Percentiles rank a stretch among this genome's conserved stretches.
Evolutionary conservation across 37 sponge, comb jelly and placozoan species (phyloP).

Genomic region (Lycopodina hypogea): DNA sequence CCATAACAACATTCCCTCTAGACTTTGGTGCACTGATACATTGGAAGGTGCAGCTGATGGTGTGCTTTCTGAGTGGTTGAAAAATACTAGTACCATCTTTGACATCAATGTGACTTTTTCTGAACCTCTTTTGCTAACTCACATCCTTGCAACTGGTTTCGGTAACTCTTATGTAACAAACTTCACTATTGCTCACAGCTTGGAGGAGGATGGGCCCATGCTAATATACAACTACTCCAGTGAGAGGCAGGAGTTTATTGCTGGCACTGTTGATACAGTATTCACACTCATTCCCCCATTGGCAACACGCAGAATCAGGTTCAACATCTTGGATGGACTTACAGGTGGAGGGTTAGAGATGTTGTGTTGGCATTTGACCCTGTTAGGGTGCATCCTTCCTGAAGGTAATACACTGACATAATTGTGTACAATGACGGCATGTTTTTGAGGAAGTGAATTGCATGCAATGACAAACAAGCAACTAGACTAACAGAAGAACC

Average conservation of each 20-base stretch:
- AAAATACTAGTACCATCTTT: not conserved
- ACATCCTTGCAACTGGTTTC: conserved; percentile 12
- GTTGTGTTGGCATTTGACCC: conserved; percentile 35
- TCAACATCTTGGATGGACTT: conserved; percentile 15
- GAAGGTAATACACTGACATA: not conserved
- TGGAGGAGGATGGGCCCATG: not conserved
- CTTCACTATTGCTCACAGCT: conserved; percentile 16
- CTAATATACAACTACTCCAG: not conserved
- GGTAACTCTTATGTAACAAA: conserved; percentile 22
- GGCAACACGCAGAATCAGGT: not conserved
- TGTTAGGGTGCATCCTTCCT: conserved; percentile 15
- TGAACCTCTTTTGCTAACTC: conserved; percentile 25
- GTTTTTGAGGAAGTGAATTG: too few species aligned
- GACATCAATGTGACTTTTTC: conserved; percentile 34
- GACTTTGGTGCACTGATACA: conserved; percentile 23
- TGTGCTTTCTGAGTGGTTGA: not conserved
- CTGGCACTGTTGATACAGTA: conserved; percentile 10
- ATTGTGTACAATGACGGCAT: not conserved
- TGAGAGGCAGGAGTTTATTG: not conserved
- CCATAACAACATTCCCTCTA: conserved; percentile 20
- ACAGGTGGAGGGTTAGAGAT: not conserved
- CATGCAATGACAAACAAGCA: too few species aligned
- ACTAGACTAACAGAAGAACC: too few species aligned
- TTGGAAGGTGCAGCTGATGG: not conserved
- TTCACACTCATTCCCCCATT: conserved; percentile 20